Percentiles rank a stretch among this genome's conserved stretches.
Evolutionary conservation across 2,113 vertebrate genomes (phyloP).

Genomic region (Forbesichthys agassizii): DNA sequence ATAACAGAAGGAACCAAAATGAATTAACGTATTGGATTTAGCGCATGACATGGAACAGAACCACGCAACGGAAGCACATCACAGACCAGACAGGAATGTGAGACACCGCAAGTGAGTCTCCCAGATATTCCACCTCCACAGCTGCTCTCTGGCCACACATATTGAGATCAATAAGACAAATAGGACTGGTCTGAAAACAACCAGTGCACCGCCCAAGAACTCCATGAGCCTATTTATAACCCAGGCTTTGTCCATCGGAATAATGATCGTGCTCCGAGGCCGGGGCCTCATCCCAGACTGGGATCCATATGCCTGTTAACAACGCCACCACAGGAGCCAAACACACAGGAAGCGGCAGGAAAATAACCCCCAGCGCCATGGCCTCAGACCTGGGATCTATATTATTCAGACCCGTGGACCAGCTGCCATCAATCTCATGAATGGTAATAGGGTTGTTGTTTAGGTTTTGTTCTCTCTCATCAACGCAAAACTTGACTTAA

Average conservation of each 20-base stretch:
- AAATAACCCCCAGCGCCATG: conserved; percentile 46
- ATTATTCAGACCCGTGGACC: conserved; percentile 50
- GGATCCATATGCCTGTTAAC: conserved; percentile 71
- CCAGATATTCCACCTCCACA: conserved; percentile 6
- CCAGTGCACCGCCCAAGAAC: conserved; percentile 66
- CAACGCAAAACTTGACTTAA: conserved; percentile 29
- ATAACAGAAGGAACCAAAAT: too few species aligned
- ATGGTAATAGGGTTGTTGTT: conserved; percentile 16
- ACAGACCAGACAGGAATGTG: conserved; percentile 11
- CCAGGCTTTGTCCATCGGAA: conserved; percentile 64
- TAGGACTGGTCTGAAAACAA: conserved; percentile 70
- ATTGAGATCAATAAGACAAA: conserved; percentile 78
- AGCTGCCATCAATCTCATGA: conserved; percentile 44
- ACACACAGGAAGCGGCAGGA: conserved; percentile 47
- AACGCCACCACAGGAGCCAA: conserved; percentile 41
- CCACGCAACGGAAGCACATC: not conserved
- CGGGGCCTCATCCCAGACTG: conserved; percentile 62
- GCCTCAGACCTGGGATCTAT: conserved; percentile 46
- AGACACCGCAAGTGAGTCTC: not conserved
- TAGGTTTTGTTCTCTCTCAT: conserved; percentile 10
- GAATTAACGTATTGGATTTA: too few species aligned
- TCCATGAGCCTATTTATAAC: conserved; percentile 78
- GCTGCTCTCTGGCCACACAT: conserved; percentile 52
- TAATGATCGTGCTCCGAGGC: conserved; percentile 71
- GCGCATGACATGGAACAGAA: conserved; percentile 11